Conservation (phyloP, 2,888 invertebrate species). For the Drosophila kuntzei region DNA sequence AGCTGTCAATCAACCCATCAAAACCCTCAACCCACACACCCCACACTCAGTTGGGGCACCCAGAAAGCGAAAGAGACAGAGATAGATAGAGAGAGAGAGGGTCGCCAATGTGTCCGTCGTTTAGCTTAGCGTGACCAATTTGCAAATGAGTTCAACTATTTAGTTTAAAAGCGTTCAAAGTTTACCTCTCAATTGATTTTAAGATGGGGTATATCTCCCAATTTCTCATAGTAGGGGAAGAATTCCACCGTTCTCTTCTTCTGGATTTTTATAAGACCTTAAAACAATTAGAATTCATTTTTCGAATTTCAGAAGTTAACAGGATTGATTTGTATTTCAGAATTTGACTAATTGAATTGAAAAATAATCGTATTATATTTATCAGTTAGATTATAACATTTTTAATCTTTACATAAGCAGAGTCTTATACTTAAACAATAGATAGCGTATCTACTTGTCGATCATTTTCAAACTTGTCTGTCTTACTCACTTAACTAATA, state of each 20-base stretch:
- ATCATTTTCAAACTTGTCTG: not conserved
- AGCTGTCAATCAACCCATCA: slow-evolving; percentile 59
- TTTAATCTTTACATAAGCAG: not conserved
- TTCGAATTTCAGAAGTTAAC: no score
- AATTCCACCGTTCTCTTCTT: no score
- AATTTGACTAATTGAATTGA: no score
- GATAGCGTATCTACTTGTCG: slow-evolving; percentile 8
- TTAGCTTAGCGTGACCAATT: slow-evolving; percentile 47
- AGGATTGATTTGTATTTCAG: no score
- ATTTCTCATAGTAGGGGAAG: not conserved
- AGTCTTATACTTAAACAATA: not conserved
- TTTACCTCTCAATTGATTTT: not conserved
- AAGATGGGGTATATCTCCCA: not conserved
- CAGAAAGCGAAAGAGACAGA: not conserved
- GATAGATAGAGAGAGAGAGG: not conserved
- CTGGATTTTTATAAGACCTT: no score
- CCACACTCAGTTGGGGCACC: slow-evolving; percentile 13
- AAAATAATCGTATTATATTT: no score
- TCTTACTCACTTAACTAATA: slow-evolving; percentile 6
- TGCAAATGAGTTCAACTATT: slow-evolving; percentile 61
- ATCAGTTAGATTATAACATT: no score
- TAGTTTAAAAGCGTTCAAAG: slow-evolving; percentile 7
- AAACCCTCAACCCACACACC: slow-evolving; percentile 7
- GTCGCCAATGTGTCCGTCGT: slow-evolving; percentile 21
- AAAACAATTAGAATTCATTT: no score